Conservation (phyloP, 2,113 vertebrate genomes). For the Diadophis punctatus region DNA sequence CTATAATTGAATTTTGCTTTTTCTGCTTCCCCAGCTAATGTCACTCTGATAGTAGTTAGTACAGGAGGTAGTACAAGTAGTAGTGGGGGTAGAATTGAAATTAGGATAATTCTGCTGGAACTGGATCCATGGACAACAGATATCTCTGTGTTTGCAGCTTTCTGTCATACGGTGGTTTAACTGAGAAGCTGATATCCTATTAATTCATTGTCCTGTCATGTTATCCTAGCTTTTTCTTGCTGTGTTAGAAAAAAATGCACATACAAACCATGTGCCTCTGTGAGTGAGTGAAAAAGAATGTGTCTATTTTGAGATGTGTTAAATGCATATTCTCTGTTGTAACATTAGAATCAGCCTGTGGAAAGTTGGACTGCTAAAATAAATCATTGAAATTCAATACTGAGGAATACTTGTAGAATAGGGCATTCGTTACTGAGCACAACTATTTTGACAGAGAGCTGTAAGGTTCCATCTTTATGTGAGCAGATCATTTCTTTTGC, state of each 20-base stretch:
- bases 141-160: neutral
- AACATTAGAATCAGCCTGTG: constrained; percentile 63
- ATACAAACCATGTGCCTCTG: neutral
- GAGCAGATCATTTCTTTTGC: neutral
- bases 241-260: neutral
- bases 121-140: neutral
- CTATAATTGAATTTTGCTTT: neutral
- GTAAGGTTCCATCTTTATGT: neutral
- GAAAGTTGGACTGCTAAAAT: constrained; percentile 65
- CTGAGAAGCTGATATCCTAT: neutral
- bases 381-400: constrained; percentile 66
- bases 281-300: neutral
- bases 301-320: constrained; percentile 65
- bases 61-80: neutral
- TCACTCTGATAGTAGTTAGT: neutral
- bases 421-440: constrained; percentile 44
- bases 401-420: constrained; percentile 55
- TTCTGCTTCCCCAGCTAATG: neutral
- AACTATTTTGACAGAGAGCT: neutral
- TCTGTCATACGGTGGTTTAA: neutral
- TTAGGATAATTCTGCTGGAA: neutral
- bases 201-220: neutral
- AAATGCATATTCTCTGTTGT: constrained; percentile 65
- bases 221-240: neutral
- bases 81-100: neutral